Conservation (phyloP, 2,888 invertebrate species). For the Noctua janthe region DNA sequence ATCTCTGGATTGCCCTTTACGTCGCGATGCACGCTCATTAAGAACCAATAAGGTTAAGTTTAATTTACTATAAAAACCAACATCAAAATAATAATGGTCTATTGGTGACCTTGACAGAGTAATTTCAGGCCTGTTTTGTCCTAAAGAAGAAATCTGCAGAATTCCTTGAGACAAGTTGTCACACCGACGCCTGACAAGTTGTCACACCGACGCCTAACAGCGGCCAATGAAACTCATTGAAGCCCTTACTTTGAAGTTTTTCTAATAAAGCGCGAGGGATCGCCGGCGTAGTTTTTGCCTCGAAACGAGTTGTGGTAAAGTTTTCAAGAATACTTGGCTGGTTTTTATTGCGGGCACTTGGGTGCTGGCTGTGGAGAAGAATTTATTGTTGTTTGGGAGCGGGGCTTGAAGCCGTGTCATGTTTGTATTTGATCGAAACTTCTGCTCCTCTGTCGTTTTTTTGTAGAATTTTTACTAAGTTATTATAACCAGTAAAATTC, state of each 20-base stretch:
- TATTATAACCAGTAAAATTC: background rate
- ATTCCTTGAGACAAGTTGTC: constrained; percentile 54
- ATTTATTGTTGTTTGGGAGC: constrained; percentile 56
- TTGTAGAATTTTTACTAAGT: background rate
- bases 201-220: constrained; percentile 42
- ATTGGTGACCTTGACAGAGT: background rate
- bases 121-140: constrained; percentile 20
- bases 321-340: constrained; percentile 68
- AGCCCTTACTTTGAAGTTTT: constrained; percentile 67
- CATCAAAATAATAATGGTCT: background rate
- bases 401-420: background rate
- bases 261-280: constrained; percentile 67
- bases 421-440: constrained; percentile 35
- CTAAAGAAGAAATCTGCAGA: constrained; percentile 15
- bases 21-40: background rate
- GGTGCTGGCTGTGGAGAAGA: constrained; percentile 53
- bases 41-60: background rate
- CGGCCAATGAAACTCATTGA: constrained; percentile 64
- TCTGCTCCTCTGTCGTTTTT: background rate
- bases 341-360: constrained; percentile 68
- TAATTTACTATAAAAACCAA: background rate
- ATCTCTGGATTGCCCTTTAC: background rate
- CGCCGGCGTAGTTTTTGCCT: constrained; percentile 64
- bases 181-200: constrained; percentile 46
- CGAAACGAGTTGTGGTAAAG: constrained; percentile 68